A percentile compares a stretch with the other conserved stretches of the same genome.
phyloP scores from a whole-genome alignment of 2,113 vertebrate species.

The Cryptomyrus ogoouensis region DNA sequence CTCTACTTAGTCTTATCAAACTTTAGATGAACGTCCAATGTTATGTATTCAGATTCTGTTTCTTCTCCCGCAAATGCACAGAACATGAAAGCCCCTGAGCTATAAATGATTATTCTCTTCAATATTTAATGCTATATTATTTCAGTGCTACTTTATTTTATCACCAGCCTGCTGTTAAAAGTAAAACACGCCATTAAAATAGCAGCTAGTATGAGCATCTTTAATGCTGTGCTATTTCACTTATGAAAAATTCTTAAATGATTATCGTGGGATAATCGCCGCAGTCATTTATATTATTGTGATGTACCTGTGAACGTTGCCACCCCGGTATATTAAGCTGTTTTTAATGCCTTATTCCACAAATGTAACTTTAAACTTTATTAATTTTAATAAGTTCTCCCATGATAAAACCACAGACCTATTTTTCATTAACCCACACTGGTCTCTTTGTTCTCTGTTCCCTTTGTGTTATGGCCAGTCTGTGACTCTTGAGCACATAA shows the following conservation, averaged over 20 bases:
- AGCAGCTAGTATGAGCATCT: background rate
- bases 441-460: background rate
- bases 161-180: background rate
- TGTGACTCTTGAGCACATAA: background rate
- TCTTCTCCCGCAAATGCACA: background rate
- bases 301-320: background rate
- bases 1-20: background rate
- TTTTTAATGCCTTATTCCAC: background rate
- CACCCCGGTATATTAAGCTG: background rate
- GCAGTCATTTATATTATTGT: background rate
- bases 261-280: background rate
- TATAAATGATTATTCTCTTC: background rate
- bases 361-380: background rate
- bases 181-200: background rate
- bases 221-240: background rate
- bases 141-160: slow-evolving; percentile 5
- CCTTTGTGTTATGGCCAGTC: background rate
- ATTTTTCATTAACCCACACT: slow-evolving; percentile 6
- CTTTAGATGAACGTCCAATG: background rate
- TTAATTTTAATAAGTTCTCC: background rate
- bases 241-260: background rate
- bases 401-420: background rate
- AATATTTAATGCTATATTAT: background rate
- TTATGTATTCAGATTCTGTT: background rate
- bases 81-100: background rate